These are phyloP conservation scores for Spatulosminthurus flaviceps DNA, from an alignment of 2,888 invertebrate species.

Conservation along the genomic window DNA sequence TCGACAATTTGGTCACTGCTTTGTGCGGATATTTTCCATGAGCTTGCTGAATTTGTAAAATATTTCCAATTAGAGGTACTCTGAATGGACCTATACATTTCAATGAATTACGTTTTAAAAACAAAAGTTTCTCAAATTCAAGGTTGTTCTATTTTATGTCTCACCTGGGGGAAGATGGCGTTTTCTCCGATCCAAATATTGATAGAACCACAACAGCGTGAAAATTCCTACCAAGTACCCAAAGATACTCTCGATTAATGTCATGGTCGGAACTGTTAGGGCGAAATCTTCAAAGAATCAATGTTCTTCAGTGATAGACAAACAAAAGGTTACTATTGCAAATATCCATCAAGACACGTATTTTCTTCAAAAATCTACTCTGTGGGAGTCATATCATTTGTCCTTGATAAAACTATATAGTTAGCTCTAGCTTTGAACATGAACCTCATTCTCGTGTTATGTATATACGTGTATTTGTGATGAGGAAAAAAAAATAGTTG, in stretches of 20 bases:
- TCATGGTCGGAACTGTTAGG: no score
- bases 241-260: neutral
- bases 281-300: no score
- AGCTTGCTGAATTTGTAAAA: neutral
- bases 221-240: neutral
- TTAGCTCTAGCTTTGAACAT: no score
- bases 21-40: neutral
- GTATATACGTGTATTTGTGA: no score
- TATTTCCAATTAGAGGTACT: neutral
- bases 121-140: neutral
- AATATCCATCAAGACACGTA: no score
- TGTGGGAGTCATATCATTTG: no score
- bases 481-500: no score
- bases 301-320: no score
- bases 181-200: neutral
- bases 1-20: neutral
- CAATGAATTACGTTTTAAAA: neutral
- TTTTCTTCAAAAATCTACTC: no score
- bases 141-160: neutral
- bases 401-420: no score
- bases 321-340: no score
- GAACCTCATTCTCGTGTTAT: no score
- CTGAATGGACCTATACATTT: conserved; percentile 8
- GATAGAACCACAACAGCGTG: neutral
- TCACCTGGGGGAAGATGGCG: neutral